Base-by-base conservation (phyloP, 2,113 vertebrate genomes). In the Lichenostomus cassidix region DNA sequence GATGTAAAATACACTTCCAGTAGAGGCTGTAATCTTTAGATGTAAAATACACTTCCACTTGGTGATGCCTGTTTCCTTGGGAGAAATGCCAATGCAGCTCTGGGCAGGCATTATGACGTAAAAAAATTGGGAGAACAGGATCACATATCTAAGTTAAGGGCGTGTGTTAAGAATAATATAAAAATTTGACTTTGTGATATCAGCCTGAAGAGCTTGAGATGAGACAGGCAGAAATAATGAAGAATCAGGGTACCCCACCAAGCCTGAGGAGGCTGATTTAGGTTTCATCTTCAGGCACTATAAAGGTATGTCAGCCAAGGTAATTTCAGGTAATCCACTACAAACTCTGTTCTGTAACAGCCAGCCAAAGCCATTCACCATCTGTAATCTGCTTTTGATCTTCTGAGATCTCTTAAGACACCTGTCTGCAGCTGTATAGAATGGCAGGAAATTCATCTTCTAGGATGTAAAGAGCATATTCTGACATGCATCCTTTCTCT, bases 61-160 rank as follows among this genome's bases (percentile, higher is more conserved):
- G 11, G 17, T 15, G 10, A 52, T 71, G 28, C 24, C 27, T 75
- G 23, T 50, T 78, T 50, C 14, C 5, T 53, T 44, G 56, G 41
- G 29, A 75, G 27, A 71, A 84, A 42, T 8, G 39, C n/a, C 60
- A 84, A 42, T 27, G 73, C 49, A 74, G 47, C 31, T 60, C 56
- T 95, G 46, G 50, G n/a, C n/a, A n/a, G n/a, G n/a, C n/a, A n/a
- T n/a, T n/a, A 21, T 0, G 0, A 21, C 15, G 15, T 14, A 22
- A 31, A 47, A 47, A 29, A 53, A 35, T 82, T 18, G 28, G 21
- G 39, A 75, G 69, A 84, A 59, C 1, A 1, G 4, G 5, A 44
- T 47, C 29, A 50, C 58, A 75, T 60, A 29, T 25, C 44, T 75
- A 37, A 85, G 15, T 13, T 79, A 52, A 65, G 44, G n/a, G 16